A percentile compares a stretch with the other conserved stretches of the same genome.
phyloP scores from a whole-genome alignment of 2,797 vertebrate species.

The Pipistrellus pipistrellus region DNA sequence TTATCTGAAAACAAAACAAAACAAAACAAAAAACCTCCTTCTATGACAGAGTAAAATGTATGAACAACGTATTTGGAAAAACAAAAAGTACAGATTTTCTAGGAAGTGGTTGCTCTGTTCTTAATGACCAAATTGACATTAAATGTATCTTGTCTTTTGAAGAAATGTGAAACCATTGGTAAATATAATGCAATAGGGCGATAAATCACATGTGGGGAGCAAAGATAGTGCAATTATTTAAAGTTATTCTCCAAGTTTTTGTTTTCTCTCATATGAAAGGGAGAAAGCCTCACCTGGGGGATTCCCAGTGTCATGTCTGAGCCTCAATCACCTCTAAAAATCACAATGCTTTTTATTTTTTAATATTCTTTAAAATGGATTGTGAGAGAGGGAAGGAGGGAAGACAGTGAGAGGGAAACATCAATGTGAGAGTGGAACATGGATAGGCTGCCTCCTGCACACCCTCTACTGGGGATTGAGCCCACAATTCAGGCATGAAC shows the following conservation, averaged over 20 bases:
- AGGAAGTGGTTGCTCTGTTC: not conserved
- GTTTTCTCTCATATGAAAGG: not conserved
- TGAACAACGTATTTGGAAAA: not conserved
- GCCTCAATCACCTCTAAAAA: not conserved
- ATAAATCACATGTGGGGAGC: not conserved
- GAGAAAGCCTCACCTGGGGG: not conserved
- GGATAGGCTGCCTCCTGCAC: not conserved
- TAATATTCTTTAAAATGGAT: not conserved
- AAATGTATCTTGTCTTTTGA: constrained; percentile 39
- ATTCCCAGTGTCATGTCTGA: not conserved
- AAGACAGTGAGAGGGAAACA: not conserved
- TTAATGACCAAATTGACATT: not conserved
- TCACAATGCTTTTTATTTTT: not conserved
- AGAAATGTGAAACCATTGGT: not conserved
- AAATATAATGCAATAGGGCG: not conserved
- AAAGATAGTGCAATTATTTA: not conserved
- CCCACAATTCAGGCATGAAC: not conserved
- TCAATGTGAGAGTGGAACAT: not conserved
- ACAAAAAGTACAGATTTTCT: not conserved
- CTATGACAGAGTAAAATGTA: not conserved
- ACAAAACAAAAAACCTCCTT: not conserved
- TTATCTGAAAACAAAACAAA: not conserved
- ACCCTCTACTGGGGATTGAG: not conserved
- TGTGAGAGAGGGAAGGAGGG: not conserved
- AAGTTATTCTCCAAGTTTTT: not conserved